These are phyloP conservation scores for Misgurnus anguillicaudatus DNA, from an alignment of 2,113 vertebrate genomes.

Conservation along the genomic window DNA sequence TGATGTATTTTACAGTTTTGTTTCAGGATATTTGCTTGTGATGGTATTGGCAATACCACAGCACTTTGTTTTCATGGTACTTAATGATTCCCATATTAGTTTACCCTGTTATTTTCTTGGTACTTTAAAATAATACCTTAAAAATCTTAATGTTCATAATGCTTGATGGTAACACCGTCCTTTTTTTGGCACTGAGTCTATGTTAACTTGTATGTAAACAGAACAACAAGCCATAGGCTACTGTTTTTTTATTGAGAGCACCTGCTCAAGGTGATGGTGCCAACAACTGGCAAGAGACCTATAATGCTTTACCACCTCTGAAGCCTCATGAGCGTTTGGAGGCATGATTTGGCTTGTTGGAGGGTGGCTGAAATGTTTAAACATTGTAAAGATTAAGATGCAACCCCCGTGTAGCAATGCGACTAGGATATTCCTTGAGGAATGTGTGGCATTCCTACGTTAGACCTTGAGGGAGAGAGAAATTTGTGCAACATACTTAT, in stretches of 20 bases:
- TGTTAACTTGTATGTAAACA: neutral
- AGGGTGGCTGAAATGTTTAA: slow-evolving; percentile 53
- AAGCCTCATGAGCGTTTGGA: neutral
- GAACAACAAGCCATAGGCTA: neutral
- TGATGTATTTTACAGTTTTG: no score
- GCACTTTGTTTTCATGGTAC: no score
- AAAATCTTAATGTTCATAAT: neutral
- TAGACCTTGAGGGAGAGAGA: slow-evolving; percentile 34
- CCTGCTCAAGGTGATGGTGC: slow-evolving; percentile 4
- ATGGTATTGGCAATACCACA: no score
- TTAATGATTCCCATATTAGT: no score
- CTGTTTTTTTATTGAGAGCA: neutral
- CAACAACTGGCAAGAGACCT: neutral
- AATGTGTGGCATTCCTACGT: slow-evolving; percentile 55
- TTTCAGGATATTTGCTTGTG: no score
- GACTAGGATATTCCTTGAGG: slow-evolving; percentile 46
- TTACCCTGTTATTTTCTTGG: no score
- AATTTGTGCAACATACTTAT: slow-evolving; percentile 25
- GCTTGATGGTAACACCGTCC: neutral
- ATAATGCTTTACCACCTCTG: neutral
- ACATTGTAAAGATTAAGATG: slow-evolving; percentile 51
- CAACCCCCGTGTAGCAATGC: slow-evolving; percentile 38
- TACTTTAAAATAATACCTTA: no score
- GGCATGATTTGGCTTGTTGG: slow-evolving; percentile 43
- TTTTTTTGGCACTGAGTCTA: neutral